Percentiles rank a stretch among this genome's conserved stretches.
Evolutionary conservation across 1,140 invertebrate genomes (phyloP).

Genomic region (Laupala kohalensis): DNA sequence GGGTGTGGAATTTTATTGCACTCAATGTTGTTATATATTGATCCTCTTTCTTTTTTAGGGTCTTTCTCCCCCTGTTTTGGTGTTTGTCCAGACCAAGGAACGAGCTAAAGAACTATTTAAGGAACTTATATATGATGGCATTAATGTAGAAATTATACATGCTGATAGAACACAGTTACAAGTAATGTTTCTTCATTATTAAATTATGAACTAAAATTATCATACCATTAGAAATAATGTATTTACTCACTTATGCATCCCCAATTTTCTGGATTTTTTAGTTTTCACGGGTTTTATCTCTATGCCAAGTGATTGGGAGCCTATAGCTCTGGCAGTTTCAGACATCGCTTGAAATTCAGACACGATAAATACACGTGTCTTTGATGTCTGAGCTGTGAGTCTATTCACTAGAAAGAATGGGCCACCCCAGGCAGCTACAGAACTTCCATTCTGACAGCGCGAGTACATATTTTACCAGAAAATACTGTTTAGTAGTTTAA

Average conservation of each 20-base stretch:
- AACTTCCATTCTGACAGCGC: too few relatives aligned
- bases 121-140: conserved; percentile 82
- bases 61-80: conserved; percentile 75
- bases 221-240: background rate
- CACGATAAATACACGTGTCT: too few relatives aligned
- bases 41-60: conserved; percentile 35
- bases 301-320: too few relatives aligned
- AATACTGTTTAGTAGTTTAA: too few relatives aligned
- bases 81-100: conserved; percentile 85
- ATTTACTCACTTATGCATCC: background rate
- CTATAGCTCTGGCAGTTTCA: too few relatives aligned
- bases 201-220: background rate
- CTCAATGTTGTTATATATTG: background rate
- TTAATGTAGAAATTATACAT: conserved; percentile 90
- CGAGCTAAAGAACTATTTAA: conserved; percentile 83
- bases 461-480: too few relatives aligned
- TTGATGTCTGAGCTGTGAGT: too few relatives aligned
- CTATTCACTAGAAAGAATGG: too few relatives aligned
- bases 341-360: too few relatives aligned
- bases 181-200: conserved; percentile 29
- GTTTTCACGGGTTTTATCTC: conserved; percentile 6
- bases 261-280: conserved; percentile 4
- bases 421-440: too few relatives aligned
- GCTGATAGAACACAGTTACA: conserved; percentile 77
- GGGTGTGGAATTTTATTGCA: too few relatives aligned